Base-by-base conservation (phyloP, 2,888 invertebrate species). In the Dendrolimus houi region DNA sequence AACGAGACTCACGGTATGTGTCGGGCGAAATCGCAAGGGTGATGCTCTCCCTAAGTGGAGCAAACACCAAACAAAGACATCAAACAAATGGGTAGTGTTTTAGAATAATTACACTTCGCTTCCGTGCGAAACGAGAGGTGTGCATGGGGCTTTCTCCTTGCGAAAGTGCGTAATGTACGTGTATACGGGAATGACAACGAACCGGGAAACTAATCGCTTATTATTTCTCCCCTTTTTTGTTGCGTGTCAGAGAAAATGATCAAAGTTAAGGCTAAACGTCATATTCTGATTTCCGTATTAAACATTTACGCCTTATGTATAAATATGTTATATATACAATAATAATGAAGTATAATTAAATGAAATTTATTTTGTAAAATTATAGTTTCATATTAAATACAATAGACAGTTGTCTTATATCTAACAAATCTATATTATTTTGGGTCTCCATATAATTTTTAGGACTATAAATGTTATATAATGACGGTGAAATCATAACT, bases 51-150 rank as follows among this genome's bases (percentile, higher is more conserved):
- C 85, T 86, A 85, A 89, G 87, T 87, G 87, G 84, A 87, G 82
- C 86, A 87, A 88, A 88, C 89, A 88, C 83, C 83, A 86, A 87
- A 89, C 88, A 90, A 87, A 90, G 90, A 88, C 90, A 88, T 90
- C 90, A 89, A 89, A 90, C 88, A 89, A 89, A 90, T 90, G 88
- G 87, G 87, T 84, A 87, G 86, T 87, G 89, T 89, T 90, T 90
- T 89, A 87, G 90, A 89, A 88, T 89, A 89, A 90, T 90, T 89
- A 89, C 88, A 83, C 81, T 83, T 83, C 78, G 83, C 87, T 86
- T 86, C 81, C 87, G 84, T 83, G 83, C 83, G 79, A 82, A 86
- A 83, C 81, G 83, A 81, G 87, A 88, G 86, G 84, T 87, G 85
- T 80, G 79, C 79, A 80, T 76, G 78, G 75, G 75, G 75, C 72